These are phyloP conservation scores for Bufo gargarizans DNA, from an alignment of 2,113 vertebrate genomes.

Conservation along the genomic window DNA sequence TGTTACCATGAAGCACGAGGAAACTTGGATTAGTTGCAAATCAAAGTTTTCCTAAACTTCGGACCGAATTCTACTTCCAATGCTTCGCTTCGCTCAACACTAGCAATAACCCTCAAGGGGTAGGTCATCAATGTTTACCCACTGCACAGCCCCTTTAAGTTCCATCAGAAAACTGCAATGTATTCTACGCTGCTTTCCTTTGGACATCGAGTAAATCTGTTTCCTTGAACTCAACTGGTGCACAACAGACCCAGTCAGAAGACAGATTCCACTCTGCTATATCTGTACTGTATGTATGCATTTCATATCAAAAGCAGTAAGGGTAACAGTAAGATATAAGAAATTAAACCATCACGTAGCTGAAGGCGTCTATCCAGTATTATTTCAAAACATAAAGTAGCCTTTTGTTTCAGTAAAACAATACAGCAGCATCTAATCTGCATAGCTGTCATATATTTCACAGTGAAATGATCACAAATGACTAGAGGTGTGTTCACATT, in stretches of 20 bases:
- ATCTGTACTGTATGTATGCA: background rate
- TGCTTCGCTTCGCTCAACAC: too few species aligned
- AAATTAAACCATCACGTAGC: background rate
- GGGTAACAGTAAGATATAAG: background rate
- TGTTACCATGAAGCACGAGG: too few species aligned
- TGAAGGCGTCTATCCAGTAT: background rate
- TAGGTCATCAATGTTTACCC: too few species aligned
- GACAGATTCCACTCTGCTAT: background rate
- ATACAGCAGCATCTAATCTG: background rate
- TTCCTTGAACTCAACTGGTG: too few species aligned
- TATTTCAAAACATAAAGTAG: background rate
- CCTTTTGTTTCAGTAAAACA: background rate
- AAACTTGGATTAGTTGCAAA: too few species aligned
- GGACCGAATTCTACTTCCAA: too few species aligned
- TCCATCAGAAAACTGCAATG: too few species aligned
- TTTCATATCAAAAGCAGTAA: background rate
- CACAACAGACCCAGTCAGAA: background rate
- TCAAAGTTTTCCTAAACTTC: too few species aligned
- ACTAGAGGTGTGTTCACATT: constrained; percentile 29
- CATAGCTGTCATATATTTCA: constrained; percentile 23
- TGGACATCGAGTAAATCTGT: too few species aligned
- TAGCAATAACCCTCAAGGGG: too few species aligned
- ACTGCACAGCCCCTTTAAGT: too few species aligned
- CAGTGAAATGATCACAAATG: constrained; percentile 19
- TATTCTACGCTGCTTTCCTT: too few species aligned